phyloP scores from a whole-genome alignment of 2,113 vertebrate species.

The Blennius ocellaris region DNA sequence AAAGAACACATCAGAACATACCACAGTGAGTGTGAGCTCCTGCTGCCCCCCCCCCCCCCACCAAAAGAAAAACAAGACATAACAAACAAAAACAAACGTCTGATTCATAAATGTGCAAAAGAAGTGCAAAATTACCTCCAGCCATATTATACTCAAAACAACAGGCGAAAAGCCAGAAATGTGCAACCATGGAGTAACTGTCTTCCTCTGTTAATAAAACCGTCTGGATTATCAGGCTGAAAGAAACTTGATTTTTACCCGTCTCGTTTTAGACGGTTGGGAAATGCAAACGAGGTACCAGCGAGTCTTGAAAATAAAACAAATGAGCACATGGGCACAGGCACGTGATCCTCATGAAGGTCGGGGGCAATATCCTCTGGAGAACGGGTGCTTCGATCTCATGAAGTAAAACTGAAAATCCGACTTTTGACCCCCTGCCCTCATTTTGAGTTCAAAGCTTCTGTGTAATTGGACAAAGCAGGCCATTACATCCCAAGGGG shows the following conservation, averaged over 20 bases:
- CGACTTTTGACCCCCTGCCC: slow-evolving; percentile 58
- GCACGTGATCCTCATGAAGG: slow-evolving; percentile 2
- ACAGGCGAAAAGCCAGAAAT: slow-evolving; percentile 22
- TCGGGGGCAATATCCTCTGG: slow-evolving; percentile 14
- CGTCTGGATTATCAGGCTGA: slow-evolving; percentile 28
- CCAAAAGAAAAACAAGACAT: too few relatives aligned
- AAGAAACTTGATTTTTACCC: not conserved
- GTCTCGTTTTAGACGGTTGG: not conserved
- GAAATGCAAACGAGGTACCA: slow-evolving; percentile 34
- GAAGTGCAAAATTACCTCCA: slow-evolving; percentile 32
- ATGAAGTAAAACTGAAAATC: slow-evolving; percentile 34
- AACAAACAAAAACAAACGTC: slow-evolving; percentile 5
- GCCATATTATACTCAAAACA: slow-evolving; percentile 30
- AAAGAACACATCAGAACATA: slow-evolving; percentile 30
- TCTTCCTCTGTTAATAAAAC: slow-evolving; percentile 9
- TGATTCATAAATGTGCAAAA: slow-evolving; percentile 57
- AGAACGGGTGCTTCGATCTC: slow-evolving; percentile 41
- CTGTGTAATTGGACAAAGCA: slow-evolving; percentile 56
- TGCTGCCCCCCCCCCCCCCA: slow-evolving; percentile 12
- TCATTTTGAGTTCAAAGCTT: slow-evolving; percentile 50
- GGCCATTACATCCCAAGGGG: slow-evolving; percentile 48
- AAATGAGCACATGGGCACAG: slow-evolving; percentile 29
- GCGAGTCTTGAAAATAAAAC: slow-evolving; percentile 15
- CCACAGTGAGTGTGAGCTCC: slow-evolving; percentile 28
- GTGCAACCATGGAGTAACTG: not conserved